Percentiles rank a stretch among this genome's conserved stretches.
Conservation (phyloP, 2,113 vertebrate genomes). For the Bos javanicus region DNA sequence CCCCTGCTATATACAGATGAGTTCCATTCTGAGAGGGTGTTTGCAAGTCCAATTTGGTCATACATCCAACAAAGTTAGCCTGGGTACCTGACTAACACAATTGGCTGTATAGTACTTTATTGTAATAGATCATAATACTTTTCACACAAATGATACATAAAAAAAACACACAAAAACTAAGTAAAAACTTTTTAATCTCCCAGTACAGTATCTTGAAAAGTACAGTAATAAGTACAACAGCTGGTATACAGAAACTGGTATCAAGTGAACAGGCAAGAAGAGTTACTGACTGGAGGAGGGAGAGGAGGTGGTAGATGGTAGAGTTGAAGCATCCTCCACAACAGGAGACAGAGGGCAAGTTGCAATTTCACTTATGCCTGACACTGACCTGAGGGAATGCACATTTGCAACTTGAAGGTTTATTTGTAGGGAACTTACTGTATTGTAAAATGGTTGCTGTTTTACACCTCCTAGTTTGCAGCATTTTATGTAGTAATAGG, state of each 20-base stretch:
- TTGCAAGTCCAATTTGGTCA: not conserved
- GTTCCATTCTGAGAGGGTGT: not conserved
- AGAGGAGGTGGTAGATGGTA: not conserved
- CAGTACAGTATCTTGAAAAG: not conserved
- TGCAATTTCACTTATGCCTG: not conserved
- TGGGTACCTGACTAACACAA: not conserved
- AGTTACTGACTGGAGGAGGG: not conserved
- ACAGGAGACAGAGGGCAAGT: not conserved
- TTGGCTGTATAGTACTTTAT: not conserved
- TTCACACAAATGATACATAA: not conserved
- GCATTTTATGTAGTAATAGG: not conserved
- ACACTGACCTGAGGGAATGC: not conserved
- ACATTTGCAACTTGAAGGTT: not conserved
- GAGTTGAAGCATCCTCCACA: not conserved
- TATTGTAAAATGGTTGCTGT: not conserved
- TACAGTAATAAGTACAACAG: not conserved
- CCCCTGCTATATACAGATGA: not conserved
- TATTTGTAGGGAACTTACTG: not conserved
- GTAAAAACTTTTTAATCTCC: not conserved
- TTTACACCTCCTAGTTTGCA: not conserved
- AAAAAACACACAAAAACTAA: not conserved
- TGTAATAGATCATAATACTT: not conserved
- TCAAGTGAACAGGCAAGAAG: not conserved
- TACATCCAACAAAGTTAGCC: not conserved
- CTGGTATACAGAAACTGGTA: not conserved